Conservation (phyloP, 2,888 invertebrate species). For the Ryuthela nishihirai region DNA sequence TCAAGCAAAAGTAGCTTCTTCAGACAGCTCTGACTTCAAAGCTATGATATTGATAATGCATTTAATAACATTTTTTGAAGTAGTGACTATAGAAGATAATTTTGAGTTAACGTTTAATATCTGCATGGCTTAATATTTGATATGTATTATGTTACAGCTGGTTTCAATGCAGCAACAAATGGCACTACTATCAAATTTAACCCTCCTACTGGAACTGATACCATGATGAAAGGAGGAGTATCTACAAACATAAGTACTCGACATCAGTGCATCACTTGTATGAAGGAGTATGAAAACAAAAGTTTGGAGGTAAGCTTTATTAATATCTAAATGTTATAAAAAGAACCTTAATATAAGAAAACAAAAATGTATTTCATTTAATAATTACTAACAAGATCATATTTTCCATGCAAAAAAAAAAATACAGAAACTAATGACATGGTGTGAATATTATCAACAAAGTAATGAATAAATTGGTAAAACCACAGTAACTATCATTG, state of each 20-base stretch:
- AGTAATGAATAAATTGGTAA: too few relatives aligned
- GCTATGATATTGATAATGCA: neutral
- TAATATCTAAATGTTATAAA: too few relatives aligned
- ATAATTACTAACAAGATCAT: too few relatives aligned
- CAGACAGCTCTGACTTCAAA: too few relatives aligned
- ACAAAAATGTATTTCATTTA: too few relatives aligned
- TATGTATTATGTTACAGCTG: constrained; percentile 17
- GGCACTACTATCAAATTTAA: constrained; percentile 83
- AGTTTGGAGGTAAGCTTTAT: constrained; percentile 65
- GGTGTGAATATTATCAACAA: too few relatives aligned
- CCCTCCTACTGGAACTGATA: constrained; percentile 82
- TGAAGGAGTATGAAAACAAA: constrained; percentile 96
- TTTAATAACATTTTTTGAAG: neutral
- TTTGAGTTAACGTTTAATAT: neutral
- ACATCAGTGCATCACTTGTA: constrained; percentile 95
- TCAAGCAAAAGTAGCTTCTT: too few relatives aligned
- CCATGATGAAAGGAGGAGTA: constrained; percentile 81
- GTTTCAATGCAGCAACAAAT: constrained; percentile 51
- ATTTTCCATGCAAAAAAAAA: too few relatives aligned
- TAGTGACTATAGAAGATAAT: neutral
- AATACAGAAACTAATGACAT: too few relatives aligned
- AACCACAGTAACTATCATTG: too few relatives aligned
- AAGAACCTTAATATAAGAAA: too few relatives aligned
- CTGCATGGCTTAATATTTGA: too few relatives aligned
- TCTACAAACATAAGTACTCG: constrained; percentile 83